Evolutionary conservation across 2,113 vertebrate genomes (phyloP), one percentile per base, ranked within the genome.

Genomic region (Erythrolamprus reginae): DNA sequence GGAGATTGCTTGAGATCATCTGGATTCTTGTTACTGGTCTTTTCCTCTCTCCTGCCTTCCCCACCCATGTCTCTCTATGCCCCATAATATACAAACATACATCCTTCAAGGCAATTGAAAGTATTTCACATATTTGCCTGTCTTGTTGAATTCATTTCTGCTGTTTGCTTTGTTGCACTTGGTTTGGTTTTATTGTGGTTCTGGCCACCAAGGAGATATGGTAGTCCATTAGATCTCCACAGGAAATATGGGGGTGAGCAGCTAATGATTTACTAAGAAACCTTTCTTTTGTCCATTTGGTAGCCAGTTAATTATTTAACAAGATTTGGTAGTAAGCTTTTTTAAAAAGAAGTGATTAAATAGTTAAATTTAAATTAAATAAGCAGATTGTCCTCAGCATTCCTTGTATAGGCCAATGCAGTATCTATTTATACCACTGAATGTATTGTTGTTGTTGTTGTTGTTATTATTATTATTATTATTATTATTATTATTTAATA

Each of bases 261-360:
- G 61, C 21, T 91, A 50, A 90, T 91, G 47, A 94, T 95, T 95
- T 91, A 94, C 58, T 91, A 91, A 84, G 84, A 92, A 95, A 90
- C 85, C 82, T 91, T 94, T 95, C 89, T 91, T 93, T 92, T 1
- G 0, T 42, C 65, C 52, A 58, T 92, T 91, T 89, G 90, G 84
- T 50, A 91, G 56, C 13, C 42, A 90, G 26, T 92, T 90, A 93
- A 90, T 94, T 91, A 51, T 4, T 87, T 88, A 89, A 58, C 70
- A 77, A 77, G 84, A 89, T 91, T 92, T 90, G 45, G 90, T 0
- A 4, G 93, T 28, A 42, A 77, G 33, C 82, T 77, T 89, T 93
- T 94, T 55, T 91, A 84, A 47, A 89, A 70, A 87, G 65, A n/a
- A 90, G 82, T 65, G 91, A 86, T 88, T 90, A 56, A 77, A 77